Percentiles rank a stretch among this genome's conserved stretches.
These are phyloP conservation scores for Brotula barbata DNA, from an alignment of 2,797 vertebrate genomes.

Conservation along the genomic window DNA sequence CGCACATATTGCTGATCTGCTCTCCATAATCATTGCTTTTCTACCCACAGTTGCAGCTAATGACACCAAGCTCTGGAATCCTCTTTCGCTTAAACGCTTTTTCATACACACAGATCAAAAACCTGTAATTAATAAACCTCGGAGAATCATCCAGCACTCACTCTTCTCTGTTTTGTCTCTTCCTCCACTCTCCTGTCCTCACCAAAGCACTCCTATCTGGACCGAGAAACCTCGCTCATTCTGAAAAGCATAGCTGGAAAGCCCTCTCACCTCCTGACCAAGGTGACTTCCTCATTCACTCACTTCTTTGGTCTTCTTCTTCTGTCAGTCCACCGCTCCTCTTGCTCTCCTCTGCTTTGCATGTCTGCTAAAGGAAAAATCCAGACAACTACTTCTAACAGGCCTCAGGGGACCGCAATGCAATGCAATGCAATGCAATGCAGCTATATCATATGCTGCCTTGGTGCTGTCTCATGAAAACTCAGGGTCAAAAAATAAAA, in stretches of 20 bases:
- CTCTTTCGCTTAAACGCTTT: slow-evolving; percentile 70
- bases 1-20: slow-evolving; percentile 13
- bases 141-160: slow-evolving; percentile 79
- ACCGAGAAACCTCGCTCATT: slow-evolving; percentile 99
- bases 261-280: slow-evolving; percentile 99
- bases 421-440: no score
- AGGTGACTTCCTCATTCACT: slow-evolving; percentile 87
- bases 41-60: slow-evolving; percentile 64
- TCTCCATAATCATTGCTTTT: slow-evolving; percentile 50
- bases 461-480: no score
- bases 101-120: slow-evolving; percentile 45
- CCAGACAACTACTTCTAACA: neutral
- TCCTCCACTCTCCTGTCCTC: slow-evolving; percentile 62
- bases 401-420: neutral
- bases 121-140: slow-evolving; percentile 63
- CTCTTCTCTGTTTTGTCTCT: slow-evolving; percentile 27
- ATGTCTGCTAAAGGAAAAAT: slow-evolving; percentile 29
- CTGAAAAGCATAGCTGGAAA: slow-evolving; percentile 99
- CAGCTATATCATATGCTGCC: no score
- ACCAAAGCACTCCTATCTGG: slow-evolving; percentile 99
- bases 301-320: slow-evolving; percentile 44
- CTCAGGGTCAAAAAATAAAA: no score
- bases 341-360: slow-evolving; percentile 44
- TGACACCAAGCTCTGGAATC: slow-evolving; percentile 50
- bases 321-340: slow-evolving; percentile 21